Evolutionary conservation across 2,888 invertebrate species (phyloP).

Genomic region (Amphipoea oculea): DNA sequence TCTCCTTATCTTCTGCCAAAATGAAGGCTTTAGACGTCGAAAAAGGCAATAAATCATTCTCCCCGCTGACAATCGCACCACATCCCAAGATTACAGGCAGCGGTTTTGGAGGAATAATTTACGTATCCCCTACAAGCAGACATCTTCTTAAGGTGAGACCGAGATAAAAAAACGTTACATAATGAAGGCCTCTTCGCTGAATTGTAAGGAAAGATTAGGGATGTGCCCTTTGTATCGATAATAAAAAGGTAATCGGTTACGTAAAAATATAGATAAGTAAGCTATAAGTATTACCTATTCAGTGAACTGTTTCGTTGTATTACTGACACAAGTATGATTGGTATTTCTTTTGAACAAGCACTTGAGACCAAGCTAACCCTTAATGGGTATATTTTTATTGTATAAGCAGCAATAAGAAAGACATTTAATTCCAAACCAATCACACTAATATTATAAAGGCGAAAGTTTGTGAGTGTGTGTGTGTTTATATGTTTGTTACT

Average conservation of each 20-base stretch:
- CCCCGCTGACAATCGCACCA: slow-evolving; percentile 44
- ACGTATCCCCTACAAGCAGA: slow-evolving; percentile 64
- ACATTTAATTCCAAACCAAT: background rate
- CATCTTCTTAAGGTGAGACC: slow-evolving; percentile 71
- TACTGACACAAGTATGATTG: no score
- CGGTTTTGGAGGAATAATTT: slow-evolving; percentile 58
- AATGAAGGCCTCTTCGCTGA: slow-evolving; percentile 77
- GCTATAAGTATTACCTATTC: background rate
- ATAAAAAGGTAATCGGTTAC: slow-evolving; percentile 36
- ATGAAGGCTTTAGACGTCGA: slow-evolving; percentile 1
- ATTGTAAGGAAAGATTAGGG: slow-evolving; percentile 68
- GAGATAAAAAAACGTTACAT: slow-evolving; percentile 82
- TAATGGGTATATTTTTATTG: background rate
- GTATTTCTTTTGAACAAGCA: background rate
- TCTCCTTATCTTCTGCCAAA: background rate
- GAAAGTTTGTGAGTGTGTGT: no score
- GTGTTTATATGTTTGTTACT: no score
- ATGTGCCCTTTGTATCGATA: slow-evolving; percentile 46
- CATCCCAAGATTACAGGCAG: slow-evolving; percentile 53
- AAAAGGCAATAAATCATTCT: slow-evolving; percentile 43
- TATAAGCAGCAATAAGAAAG: background rate
- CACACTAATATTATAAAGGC: no score
- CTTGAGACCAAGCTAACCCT: background rate
- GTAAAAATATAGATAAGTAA: slow-evolving; percentile 3
- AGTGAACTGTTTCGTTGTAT: background rate